A percentile compares a stretch with the other conserved stretches of the same genome.
Evolutionary conservation across 1,140 invertebrate species (phyloP).

Genomic region (Drosophila pachea): DNA sequence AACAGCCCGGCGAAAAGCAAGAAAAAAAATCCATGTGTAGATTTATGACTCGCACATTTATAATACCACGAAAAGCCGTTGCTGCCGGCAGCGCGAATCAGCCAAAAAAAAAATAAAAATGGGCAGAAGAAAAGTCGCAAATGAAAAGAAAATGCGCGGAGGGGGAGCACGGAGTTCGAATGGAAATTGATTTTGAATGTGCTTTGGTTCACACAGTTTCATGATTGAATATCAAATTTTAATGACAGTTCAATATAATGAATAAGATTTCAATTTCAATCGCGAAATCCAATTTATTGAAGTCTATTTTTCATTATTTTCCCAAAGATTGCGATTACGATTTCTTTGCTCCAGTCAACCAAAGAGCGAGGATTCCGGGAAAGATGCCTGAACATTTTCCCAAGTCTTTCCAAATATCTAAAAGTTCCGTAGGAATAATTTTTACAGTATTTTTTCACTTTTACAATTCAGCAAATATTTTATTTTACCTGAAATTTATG

Average conservation of each 20-base stretch:
- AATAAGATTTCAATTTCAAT: constrained; percentile 37
- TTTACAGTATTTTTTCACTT: too few species aligned
- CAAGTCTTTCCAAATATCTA: too few species aligned
- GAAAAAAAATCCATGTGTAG: constrained; percentile 30
- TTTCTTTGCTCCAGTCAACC: background rate
- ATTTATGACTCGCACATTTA: constrained; percentile 48
- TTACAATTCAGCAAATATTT: too few species aligned
- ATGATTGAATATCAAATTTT: constrained; percentile 46
- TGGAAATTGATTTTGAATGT: constrained; percentile 41
- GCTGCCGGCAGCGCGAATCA: constrained; percentile 5
- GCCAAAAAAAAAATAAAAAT: background rate
- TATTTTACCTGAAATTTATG: too few species aligned
- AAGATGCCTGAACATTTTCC: background rate
- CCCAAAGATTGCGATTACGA: background rate
- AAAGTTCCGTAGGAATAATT: too few species aligned
- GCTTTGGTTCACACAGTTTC: constrained; percentile 21
- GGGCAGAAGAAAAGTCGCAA: too few species aligned
- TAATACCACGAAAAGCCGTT: constrained; percentile 34
- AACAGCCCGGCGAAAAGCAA: constrained; percentile 8
- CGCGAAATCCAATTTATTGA: constrained; percentile 18
- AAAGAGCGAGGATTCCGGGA: background rate
- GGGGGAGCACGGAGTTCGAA: background rate
- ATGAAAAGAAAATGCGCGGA: too few species aligned
- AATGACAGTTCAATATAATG: constrained; percentile 48
- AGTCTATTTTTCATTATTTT: constrained; percentile 2